Evolutionary conservation across 2,888 invertebrate species (phyloP).

Genomic region (Hirtodrosophila confusa): DNA sequence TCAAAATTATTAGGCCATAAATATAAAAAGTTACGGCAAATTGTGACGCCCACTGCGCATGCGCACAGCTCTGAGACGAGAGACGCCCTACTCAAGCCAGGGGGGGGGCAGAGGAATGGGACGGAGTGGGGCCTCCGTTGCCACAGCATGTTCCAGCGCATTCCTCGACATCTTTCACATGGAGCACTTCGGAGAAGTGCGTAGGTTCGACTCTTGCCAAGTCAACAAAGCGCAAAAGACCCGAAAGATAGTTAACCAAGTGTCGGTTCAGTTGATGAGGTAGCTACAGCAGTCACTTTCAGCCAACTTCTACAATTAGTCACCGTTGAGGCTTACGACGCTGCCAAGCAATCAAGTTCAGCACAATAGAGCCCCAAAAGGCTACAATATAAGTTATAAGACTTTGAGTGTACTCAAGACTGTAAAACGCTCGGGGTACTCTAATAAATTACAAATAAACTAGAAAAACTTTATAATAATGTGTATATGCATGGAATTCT

Average conservation of each 20-base stretch:
- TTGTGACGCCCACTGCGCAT: slow-evolving; percentile 74
- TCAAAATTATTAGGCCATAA: slow-evolving; percentile 76
- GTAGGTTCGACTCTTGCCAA: slow-evolving; percentile 52
- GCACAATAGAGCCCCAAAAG: slow-evolving; percentile 21
- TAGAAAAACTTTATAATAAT: slow-evolving; percentile 2
- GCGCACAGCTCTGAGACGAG: slow-evolving; percentile 58
- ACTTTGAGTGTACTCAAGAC: slow-evolving; percentile 17
- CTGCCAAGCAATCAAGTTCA: slow-evolving; percentile 23
- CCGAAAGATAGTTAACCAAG: slow-evolving; percentile 18
- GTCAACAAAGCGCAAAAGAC: slow-evolving; percentile 47
- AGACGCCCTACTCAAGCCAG: slow-evolving; percentile 1
- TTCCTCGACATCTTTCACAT: slow-evolving; percentile 44
- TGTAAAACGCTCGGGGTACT: slow-evolving; percentile 11
- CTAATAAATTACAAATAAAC: slow-evolving; percentile 1
- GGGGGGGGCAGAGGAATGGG: neutral
- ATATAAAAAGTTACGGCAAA: slow-evolving; percentile 64
- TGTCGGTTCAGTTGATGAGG: slow-evolving; percentile 31
- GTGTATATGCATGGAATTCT: too few relatives aligned
- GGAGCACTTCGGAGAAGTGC: slow-evolving; percentile 28
- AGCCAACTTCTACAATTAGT: slow-evolving; percentile 68
- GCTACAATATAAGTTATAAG: slow-evolving; percentile 22
- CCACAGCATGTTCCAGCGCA: slow-evolving; percentile 26
- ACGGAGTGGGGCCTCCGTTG: slow-evolving; percentile 4
- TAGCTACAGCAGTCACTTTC: slow-evolving; percentile 18
- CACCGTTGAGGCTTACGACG: slow-evolving; percentile 53